Evolutionary conservation across 2,113 vertebrate genomes (phyloP).

Genomic region (Machaerirhynchus nigripectus): DNA sequence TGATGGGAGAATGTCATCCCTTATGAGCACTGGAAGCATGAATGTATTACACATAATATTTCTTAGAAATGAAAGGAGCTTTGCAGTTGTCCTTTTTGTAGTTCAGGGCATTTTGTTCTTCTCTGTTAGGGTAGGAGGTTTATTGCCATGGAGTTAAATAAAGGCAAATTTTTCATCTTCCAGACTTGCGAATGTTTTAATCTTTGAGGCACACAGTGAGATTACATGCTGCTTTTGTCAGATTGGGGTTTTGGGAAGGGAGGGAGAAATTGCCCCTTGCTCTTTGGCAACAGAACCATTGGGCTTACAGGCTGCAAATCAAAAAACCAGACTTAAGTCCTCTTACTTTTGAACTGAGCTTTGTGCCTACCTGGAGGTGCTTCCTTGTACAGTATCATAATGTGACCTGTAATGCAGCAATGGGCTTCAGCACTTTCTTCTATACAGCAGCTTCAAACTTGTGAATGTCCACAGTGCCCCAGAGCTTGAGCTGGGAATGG

Average conservation of each 20-base stretch:
- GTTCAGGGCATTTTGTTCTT: neutral
- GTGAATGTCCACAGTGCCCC: no score
- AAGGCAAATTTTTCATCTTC: neutral
- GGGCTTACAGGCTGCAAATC: neutral
- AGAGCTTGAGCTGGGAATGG: neutral
- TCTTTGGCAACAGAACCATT: neutral
- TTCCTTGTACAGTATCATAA: neutral
- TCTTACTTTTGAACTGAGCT: neutral
- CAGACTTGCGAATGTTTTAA: neutral
- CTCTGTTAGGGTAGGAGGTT: neutral
- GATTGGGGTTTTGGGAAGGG: neutral
- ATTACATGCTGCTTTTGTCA: neutral
- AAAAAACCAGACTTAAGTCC: neutral
- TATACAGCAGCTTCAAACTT: neutral
- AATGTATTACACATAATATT: conserved; percentile 13
- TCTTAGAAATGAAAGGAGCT: neutral
- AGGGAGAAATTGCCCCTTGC: neutral
- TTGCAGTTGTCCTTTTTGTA: neutral
- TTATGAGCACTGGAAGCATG: conserved; percentile 10
- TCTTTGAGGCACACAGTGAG: neutral
- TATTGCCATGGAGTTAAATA: neutral
- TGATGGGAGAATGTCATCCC: conserved; percentile 6
- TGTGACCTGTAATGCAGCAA: neutral
- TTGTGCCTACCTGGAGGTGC: neutral
- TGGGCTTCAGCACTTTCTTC: neutral